Conservation (phyloP, 1,140 invertebrate genomes). For the Brachionus rotundiformis region DNA sequence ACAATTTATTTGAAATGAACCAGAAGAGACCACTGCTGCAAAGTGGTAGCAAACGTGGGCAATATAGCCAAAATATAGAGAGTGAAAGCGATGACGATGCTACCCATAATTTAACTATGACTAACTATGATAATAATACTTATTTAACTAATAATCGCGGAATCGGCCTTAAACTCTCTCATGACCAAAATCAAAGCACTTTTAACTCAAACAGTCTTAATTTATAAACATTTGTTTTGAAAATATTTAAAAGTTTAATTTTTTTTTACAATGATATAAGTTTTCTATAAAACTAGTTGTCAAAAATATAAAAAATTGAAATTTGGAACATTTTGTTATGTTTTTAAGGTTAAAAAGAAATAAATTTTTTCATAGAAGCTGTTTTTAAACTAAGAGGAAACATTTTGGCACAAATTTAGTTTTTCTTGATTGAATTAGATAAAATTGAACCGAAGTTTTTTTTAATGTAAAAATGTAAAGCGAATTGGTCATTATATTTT, state of each 20-base stretch:
- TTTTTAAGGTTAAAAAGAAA: not conserved
- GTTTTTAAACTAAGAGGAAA: not conserved
- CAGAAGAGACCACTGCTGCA: conserved; percentile 11
- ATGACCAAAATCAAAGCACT: conserved; percentile 1
- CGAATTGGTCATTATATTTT: not conserved
- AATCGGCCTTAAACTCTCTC: not conserved
- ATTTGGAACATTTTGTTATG: not conserved
- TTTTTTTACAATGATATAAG: not conserved
- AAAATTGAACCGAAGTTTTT: not conserved
- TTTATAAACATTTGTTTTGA: not conserved
- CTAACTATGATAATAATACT: not conserved
- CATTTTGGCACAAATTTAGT: not conserved
- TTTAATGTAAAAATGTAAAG: conserved; percentile 17
- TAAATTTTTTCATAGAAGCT: conserved; percentile 12
- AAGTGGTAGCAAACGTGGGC: not conserved
- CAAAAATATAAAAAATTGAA: not conserved
- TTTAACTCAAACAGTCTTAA: conserved; percentile 20
- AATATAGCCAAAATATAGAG: not conserved
- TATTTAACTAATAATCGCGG: not conserved
- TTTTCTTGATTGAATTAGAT: not conserved
- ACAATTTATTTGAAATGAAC: conserved; percentile 29
- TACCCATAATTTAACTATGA: conserved; percentile 22
- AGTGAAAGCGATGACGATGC: not conserved
- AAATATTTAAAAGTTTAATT: not conserved
- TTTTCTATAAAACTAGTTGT: not conserved